Conservation (phyloP, 2,888 invertebrate genomes). For the Leuctra nigra region DNA sequence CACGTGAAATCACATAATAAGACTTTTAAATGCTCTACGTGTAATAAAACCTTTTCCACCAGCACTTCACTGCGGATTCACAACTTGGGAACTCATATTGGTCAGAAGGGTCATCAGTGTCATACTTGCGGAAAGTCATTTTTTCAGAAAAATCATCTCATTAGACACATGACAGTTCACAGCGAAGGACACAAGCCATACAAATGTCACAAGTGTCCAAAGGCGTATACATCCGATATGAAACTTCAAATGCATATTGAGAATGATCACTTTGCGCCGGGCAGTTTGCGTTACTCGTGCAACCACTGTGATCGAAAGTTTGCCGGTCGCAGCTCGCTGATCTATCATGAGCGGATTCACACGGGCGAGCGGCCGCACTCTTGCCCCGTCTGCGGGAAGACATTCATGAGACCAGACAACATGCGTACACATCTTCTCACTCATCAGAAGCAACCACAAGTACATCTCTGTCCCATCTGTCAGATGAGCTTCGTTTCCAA, state of each 20-base stretch:
- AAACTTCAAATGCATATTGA: constrained; percentile 22
- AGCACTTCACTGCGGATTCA: constrained; percentile 22
- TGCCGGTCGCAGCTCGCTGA: no score
- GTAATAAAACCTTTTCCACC: constrained; percentile 25
- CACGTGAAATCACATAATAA: constrained; percentile 31
- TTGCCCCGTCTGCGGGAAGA: constrained; percentile 27
- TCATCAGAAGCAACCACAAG: constrained; percentile 4
- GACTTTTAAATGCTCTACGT: constrained; percentile 21
- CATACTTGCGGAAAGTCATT: constrained; percentile 28
- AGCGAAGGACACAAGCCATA: no score
- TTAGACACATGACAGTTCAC: constrained; percentile 26
- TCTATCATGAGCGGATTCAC: no score
- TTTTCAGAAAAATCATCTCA: constrained; percentile 24
- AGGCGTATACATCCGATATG: constrained; percentile 20
- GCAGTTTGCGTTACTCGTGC: no score
- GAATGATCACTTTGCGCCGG: constrained; percentile 17
- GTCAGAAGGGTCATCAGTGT: constrained; percentile 23
- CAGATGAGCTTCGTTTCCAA: background rate
- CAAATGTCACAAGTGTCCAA: constrained; percentile 22
- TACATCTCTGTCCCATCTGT: background rate
- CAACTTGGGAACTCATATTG: constrained; percentile 21
- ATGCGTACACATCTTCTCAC: constrained; percentile 30
- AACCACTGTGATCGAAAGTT: no score
- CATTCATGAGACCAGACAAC: constrained; percentile 29
- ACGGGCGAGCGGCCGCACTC: no score